Evolutionary conservation across 37 sponge, comb jelly and placozoan species (phyloP).

Genomic region (Dysidea cf. avara): DNA sequence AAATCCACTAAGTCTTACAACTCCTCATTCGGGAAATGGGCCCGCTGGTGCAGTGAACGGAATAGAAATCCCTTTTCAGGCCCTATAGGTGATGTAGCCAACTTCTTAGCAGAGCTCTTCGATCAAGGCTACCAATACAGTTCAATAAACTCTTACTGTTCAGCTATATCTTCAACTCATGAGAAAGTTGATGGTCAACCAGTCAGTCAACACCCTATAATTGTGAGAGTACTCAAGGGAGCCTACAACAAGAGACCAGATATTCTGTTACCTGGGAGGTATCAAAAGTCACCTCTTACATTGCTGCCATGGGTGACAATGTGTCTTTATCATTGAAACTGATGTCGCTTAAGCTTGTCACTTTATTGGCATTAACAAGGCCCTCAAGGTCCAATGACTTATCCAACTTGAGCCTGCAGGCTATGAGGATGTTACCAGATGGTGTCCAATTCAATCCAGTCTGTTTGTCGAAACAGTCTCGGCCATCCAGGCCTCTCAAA

Average conservation of each 20-base stretch:
- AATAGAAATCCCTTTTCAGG: too few relatives aligned
- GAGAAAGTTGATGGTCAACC: too few relatives aligned
- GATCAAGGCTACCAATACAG: constrained; percentile 43
- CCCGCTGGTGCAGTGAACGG: too few relatives aligned
- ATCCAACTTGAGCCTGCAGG: too few relatives aligned
- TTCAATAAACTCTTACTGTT: constrained; percentile 36
- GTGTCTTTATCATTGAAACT: constrained; percentile 2
- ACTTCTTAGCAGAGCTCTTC: too few relatives aligned
- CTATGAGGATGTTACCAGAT: too few relatives aligned
- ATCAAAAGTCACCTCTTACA: too few relatives aligned
- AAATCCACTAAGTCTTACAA: constrained; percentile 17
- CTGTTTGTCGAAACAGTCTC: constrained; percentile 27
- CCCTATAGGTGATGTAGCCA: too few relatives aligned
- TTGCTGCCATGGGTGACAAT: constrained; percentile 22
- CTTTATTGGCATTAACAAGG: constrained; percentile 29
- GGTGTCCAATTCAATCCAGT: too few relatives aligned
- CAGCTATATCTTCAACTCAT: too few relatives aligned
- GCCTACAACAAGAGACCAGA: too few relatives aligned
- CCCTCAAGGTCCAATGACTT: too few relatives aligned
- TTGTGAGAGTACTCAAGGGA: constrained; percentile 25
- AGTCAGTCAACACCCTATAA: constrained; percentile 46
- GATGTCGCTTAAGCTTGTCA: constrained; percentile 8
- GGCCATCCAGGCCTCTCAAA: neutral
- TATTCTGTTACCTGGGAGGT: constrained; percentile 44
- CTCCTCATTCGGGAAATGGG: constrained; percentile 14